Evolutionary conservation across 2,888 invertebrate species (phyloP).

Genomic region (Sinotaia quadrata): DNA sequence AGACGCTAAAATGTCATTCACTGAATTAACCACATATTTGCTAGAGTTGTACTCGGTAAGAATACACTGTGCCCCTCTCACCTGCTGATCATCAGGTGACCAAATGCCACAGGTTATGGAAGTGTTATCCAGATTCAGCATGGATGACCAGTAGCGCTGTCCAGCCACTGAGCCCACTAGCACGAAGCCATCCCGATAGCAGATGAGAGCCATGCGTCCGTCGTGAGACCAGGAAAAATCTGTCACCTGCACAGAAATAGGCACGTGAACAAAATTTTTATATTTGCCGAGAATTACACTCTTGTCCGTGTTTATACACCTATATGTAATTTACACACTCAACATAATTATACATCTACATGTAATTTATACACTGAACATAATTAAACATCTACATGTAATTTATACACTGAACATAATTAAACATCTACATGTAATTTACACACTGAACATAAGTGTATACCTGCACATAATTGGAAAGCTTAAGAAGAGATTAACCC

Average conservation of each 20-base stretch:
- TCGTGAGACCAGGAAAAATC: slow-evolving; percentile 99
- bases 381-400: too few relatives aligned
- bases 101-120: slow-evolving; percentile 97
- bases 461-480: too few relatives aligned
- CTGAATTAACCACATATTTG: too few relatives aligned
- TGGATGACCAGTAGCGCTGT: slow-evolving; percentile 98
- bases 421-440: too few relatives aligned
- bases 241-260: slow-evolving; percentile 78
- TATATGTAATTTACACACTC: not conserved
- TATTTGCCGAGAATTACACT: not conserved
- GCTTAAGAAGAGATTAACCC: too few relatives aligned
- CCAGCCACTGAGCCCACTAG: slow-evolving; percentile 97
- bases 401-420: too few relatives aligned
- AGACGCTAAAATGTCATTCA: too few relatives aligned
- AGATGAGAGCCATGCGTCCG: slow-evolving; percentile 97
- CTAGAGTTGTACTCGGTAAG: too few relatives aligned
- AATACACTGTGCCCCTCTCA: too few relatives aligned
- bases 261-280: slow-evolving; percentile 8
- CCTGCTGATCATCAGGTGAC: slow-evolving; percentile 97
- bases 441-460: too few relatives aligned
- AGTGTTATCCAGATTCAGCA: slow-evolving; percentile 90
- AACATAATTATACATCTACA: not conserved
- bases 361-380: not conserved
- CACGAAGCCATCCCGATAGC: slow-evolving; percentile 98
- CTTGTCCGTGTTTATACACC: not conserved